phyloP scores from a whole-genome alignment of 1,140 invertebrate species.

The Branchinecta lindahli region DNA sequence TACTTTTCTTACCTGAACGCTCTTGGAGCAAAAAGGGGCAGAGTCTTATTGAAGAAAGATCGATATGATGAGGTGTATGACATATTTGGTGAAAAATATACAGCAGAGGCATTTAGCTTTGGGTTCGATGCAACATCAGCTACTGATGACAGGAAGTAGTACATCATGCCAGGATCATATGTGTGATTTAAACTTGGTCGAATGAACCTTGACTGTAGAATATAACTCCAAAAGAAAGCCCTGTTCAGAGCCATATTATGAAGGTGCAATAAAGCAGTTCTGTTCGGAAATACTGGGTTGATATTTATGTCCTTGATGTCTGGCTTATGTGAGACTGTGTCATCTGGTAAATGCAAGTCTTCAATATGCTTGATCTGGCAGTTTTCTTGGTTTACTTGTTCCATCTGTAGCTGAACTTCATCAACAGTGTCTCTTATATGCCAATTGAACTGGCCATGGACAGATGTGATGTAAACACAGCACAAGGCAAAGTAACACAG shows the following conservation, averaged over 20 bases:
- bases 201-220: constrained; percentile 77
- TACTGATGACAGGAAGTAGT: constrained; percentile 85
- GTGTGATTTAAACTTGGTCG: constrained; percentile 74
- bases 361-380: constrained; percentile 70
- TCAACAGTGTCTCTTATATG: constrained; percentile 72
- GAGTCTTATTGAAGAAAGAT: constrained; percentile 92
- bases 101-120: constrained; percentile 77
- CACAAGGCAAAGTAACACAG: too few relatives aligned
- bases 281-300: constrained; percentile 85
- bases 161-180: constrained; percentile 95
- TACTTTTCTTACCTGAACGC: constrained; percentile 44
- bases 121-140: constrained; percentile 87
- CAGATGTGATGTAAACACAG: background rate
- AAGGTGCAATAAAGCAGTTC: constrained; percentile 76
- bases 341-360: constrained; percentile 64
- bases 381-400: constrained; percentile 60
- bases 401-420: constrained; percentile 60
- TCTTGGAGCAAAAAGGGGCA: constrained; percentile 84
- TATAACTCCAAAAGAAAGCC: constrained; percentile 91
- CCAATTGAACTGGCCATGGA: constrained; percentile 64
- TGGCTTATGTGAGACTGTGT: constrained; percentile 74
- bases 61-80: constrained; percentile 87
- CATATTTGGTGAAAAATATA: constrained; percentile 87
- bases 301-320: constrained; percentile 89
- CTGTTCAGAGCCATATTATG: constrained; percentile 90